Evolutionary conservation across 2,113 vertebrate genomes (phyloP), one percentile per base, ranked within the genome.

Genomic region (Atlantisia rogersi): DNA sequence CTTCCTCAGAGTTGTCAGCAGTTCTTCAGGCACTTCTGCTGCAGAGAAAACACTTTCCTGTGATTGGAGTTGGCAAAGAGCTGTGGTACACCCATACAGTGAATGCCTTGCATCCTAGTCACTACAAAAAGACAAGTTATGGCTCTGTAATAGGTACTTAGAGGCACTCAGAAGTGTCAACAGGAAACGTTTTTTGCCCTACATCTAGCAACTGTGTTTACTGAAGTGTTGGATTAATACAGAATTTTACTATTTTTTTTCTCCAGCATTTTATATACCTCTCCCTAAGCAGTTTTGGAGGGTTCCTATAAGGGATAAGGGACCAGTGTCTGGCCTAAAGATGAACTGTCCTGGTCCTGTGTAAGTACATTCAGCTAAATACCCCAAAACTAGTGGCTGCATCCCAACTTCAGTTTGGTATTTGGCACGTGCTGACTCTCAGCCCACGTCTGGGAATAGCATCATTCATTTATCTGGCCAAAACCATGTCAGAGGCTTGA

Each of bases 381-480:
- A 8, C 5, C 24, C 24, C 44, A 17, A 48, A 83, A 58, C 2
- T 5, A 90, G 53, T 16, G 22, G 39, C 25, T 53, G 35, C 71
- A 62, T 86, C 59, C 76, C 69, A 86, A 37, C 26, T 42, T 17
- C 74, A 40, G 7, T 52, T 71, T 65, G 71, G 32, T 35, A 29
- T 62, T 46, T 73, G 83, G 64, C 88, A 42, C 0, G 10, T 70
- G 77, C 68, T 77, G 69, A 31, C 59, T 44, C 31, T 62, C 63
- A 62, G 67, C 56, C 5, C 65, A 42, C 24, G 1, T 52, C 37
- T 90, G 93, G 64, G 67, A 85, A 79, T 5, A 20, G 31, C 32
- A 42, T 0, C 1, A 1, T 46, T 56, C 1, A 1, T 46, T 56
- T 22, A 68, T 74, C 26, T 7, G 40, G 55, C 50, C 75, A 86